phyloP scores from a whole-genome alignment of 2,797 vertebrate species.

The Tympanoctomys barrerae region DNA sequence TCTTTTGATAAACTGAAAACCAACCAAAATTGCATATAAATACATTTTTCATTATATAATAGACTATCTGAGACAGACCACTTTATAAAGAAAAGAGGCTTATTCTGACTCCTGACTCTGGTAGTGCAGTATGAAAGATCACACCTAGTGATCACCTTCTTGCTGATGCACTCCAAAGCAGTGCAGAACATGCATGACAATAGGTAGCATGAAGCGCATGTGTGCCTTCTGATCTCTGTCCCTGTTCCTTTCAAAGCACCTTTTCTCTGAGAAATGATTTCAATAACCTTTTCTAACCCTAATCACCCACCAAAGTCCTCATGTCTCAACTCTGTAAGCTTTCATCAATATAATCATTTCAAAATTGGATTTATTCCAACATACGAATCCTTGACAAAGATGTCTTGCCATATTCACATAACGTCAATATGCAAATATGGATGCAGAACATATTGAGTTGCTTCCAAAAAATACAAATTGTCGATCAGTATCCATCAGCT shows the following conservation, averaged over 20 bases:
- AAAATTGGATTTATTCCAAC: not conserved
- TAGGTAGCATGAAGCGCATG: rapidly evolving
- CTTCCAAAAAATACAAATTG: not conserved
- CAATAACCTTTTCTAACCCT: not conserved
- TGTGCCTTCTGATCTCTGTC: not conserved
- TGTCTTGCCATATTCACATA: not conserved
- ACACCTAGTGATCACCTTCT: not conserved
- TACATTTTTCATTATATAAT: not conserved
- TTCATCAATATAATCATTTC: no score
- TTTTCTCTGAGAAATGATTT: not conserved
- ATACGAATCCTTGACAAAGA: no score
- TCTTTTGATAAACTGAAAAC: not conserved
- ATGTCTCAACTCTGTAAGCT: not conserved
- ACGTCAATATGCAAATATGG: not conserved
- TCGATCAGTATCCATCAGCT: not conserved
- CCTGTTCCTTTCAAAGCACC: not conserved
- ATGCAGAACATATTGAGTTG: not conserved
- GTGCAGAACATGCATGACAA: not conserved
- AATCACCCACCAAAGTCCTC: not conserved
- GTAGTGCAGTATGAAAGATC: not conserved
- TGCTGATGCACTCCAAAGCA: not conserved
- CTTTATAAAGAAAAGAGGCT: not conserved
- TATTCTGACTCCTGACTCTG: not conserved
- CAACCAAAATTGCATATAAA: not conserved
- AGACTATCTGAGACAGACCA: not conserved